Percentiles rank a stretch among this genome's conserved stretches.
phyloP scores from a whole-genome alignment of 2,888 invertebrate genomes.

The Loripinus fragilis region DNA sequence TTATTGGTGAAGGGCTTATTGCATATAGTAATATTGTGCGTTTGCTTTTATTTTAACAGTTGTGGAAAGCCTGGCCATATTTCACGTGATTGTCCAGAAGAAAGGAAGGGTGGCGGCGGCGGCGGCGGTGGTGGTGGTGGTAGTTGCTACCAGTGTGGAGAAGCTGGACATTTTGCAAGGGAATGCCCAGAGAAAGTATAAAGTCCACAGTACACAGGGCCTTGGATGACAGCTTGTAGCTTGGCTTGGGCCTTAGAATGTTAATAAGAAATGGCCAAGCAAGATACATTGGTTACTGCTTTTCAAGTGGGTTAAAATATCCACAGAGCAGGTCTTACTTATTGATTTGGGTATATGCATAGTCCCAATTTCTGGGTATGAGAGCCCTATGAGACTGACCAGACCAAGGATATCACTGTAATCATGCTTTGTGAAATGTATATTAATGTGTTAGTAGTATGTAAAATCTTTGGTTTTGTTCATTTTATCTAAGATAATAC shows the following conservation, averaged over 20 bases:
- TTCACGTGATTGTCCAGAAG: slow-evolving; percentile 93
- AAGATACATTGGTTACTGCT: not conserved
- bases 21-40: too few relatives aligned
- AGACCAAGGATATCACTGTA: not conserved
- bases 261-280: not conserved
- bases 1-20: too few relatives aligned
- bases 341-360: too few relatives aligned
- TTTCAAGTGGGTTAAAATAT: too few relatives aligned
- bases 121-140: slow-evolving; percentile 25
- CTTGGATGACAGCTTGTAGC: not conserved
- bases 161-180: not conserved
- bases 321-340: too few relatives aligned
- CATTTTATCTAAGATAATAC: not conserved
- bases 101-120: slow-evolving; percentile 80
- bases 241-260: not conserved
- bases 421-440: not conserved
- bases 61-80: slow-evolving; percentile 90
- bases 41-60: slow-evolving; percentile 70
- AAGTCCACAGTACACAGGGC: not conserved
- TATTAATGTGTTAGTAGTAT: not conserved
- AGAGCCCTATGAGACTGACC: too few relatives aligned
- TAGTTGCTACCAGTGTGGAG: not conserved
- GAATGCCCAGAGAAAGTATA: slow-evolving; percentile 2
- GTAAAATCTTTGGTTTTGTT: not conserved
- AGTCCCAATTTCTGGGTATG: too few relatives aligned